Conservation (phyloP, 2,113 vertebrate genomes). For the Bolborhynchus lineola region DNA sequence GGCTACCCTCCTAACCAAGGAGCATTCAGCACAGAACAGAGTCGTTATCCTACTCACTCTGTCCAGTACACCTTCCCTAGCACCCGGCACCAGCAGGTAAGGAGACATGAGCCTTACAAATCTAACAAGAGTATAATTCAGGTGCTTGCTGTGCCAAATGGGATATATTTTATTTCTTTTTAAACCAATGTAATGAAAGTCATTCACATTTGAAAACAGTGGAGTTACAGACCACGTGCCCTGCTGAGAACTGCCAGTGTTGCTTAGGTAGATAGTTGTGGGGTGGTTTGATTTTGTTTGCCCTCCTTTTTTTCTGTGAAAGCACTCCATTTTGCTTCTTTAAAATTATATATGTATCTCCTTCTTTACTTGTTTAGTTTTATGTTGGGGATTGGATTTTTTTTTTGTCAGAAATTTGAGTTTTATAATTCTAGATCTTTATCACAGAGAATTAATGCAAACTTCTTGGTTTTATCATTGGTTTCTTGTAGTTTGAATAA, state of each 20-base stretch:
- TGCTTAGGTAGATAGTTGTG: not conserved
- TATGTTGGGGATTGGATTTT: not conserved
- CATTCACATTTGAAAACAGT: rapidly evolving
- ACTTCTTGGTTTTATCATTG: not conserved
- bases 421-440: not conserved
- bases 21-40: slow-evolving; percentile 94
- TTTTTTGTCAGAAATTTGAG: not conserved
- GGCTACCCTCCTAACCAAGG: slow-evolving; percentile 96
- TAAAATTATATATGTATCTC: not conserved
- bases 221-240: not conserved
- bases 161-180: not conserved
- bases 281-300: not conserved
- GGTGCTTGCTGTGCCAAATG: not conserved
- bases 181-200: not conserved
- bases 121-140: not conserved
- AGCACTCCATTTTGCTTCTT: not conserved
- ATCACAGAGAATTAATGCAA: not conserved
- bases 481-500: not conserved
- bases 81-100: slow-evolving; percentile 90
- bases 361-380: not conserved
- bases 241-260: not conserved
- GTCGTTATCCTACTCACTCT: slow-evolving; percentile 89
- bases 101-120: not conserved
- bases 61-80: slow-evolving; percentile 91
- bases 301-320: not conserved